A percentile compares a stretch with the other conserved stretches of the same genome.
Conservation (phyloP, 1,140 invertebrate species). For the Brachystomella parvula region DNA sequence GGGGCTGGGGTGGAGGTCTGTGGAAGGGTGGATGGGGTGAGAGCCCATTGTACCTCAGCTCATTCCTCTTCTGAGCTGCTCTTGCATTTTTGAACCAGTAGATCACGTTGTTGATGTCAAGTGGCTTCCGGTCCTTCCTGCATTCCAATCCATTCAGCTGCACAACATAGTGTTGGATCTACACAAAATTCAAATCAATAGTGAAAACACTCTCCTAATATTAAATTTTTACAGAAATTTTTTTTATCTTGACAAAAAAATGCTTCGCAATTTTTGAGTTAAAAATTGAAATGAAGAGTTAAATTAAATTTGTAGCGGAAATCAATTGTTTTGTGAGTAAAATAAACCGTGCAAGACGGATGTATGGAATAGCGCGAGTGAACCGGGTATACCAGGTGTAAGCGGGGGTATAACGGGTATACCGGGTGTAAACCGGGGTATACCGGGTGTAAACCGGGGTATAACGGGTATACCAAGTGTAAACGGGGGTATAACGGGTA, state of each 20-base stretch:
- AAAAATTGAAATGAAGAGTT: slow-evolving; percentile 5
- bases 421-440: too few relatives aligned
- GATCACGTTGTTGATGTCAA: slow-evolving; percentile 95
- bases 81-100: slow-evolving; percentile 99
- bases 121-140: slow-evolving; percentile 76
- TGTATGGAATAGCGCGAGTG: too few relatives aligned
- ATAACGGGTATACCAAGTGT: too few relatives aligned
- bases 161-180: slow-evolving; percentile 90
- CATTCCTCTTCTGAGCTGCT: slow-evolving; percentile 55
- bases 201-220: background rate
- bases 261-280: background rate
- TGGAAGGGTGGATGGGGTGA: slow-evolving; percentile 19
- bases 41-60: slow-evolving; percentile 36
- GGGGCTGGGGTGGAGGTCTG: background rate
- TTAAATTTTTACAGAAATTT: background rate
- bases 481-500: too few relatives aligned
- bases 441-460: too few relatives aligned
- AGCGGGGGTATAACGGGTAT: too few relatives aligned
- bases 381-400: too few relatives aligned
- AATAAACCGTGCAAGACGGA: too few relatives aligned
- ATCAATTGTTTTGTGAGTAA: too few relatives aligned
- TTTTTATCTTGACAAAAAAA: background rate
- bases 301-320: too few relatives aligned
- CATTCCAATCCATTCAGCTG: slow-evolving; percentile 88
- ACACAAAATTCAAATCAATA: slow-evolving; percentile 17